Evolutionary conservation across 1,140 invertebrate genomes (phyloP), one percentile per base, ranked within the genome.

Genomic region (Reticulitermes speratus): DNA sequence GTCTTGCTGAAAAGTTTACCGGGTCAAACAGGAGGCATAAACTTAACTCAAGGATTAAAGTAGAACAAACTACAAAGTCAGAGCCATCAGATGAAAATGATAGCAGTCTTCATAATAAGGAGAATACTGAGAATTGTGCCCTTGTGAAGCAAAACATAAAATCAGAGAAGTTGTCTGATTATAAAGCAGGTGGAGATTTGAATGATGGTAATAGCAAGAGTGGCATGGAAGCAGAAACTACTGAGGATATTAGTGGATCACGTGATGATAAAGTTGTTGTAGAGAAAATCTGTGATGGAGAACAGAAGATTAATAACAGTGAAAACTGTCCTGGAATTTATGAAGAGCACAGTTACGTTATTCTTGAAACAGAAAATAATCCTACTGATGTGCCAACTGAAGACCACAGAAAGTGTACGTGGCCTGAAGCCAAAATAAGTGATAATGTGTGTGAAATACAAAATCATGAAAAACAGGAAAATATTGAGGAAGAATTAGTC

Each of bases 21-120:
- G 84, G 65, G 84, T 85, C 38, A 52, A 82, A 82, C 83, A 45
- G n/a, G 14, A 83, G 86, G 86, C 84, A 19, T 87, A 86, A 85
- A 55, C 44, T 75, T 86, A 81, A 83, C 87, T 11, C 75, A 25
- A 85, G 82, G 82, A 88, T 81, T 86, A 84, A 89, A 89, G 55
- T 65, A 91, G 90, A 89, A 88, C 82, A 88, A 82, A 89, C 88
- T 30, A 91, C 91, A 87, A 90, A 87, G 69, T 88, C 88, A 91
- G 82, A 91, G 91, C 85, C 91, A 91, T 55, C 89, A 90, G 85
- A 85, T 90, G 14, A 90, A 75, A 75, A 75, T 75, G 65, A 75
- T 30, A 75, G 65, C 65, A 75, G 65, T 75, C 65, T 75, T 75
- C 65, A 8, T 75, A 75, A 75, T 75, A 75, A 75, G n/a, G 65